phyloP scores from a whole-genome alignment of 1,140 invertebrate genomes.

The Nephotettix cincticeps region DNA sequence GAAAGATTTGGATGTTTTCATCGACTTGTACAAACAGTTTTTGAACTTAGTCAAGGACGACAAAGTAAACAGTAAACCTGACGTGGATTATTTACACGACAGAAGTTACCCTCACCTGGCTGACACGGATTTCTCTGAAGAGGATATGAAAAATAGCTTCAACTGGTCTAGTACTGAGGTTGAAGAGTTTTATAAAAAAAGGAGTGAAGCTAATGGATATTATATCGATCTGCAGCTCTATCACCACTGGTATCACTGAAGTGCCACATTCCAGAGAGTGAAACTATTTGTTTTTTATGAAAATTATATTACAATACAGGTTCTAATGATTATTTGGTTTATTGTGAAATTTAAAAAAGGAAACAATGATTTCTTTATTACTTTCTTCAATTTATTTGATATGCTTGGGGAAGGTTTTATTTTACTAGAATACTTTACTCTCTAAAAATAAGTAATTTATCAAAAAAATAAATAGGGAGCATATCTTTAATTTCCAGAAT shows the following conservation, averaged over 20 bases:
- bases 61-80: neutral
- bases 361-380: too few relatives aligned
- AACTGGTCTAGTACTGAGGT: neutral
- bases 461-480: too few relatives aligned
- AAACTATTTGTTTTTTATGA: too few relatives aligned
- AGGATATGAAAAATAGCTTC: conserved; percentile 1
- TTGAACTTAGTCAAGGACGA: neutral
- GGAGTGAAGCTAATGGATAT: neutral
- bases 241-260: neutral
- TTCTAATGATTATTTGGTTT: too few relatives aligned
- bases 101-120: neutral
- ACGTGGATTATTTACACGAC: neutral
- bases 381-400: too few relatives aligned
- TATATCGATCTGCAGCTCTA: neutral
- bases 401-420: too few relatives aligned
- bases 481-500: too few relatives aligned
- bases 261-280: too few relatives aligned
- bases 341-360: too few relatives aligned
- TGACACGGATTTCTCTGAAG: neutral
- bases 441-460: too few relatives aligned
- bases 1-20: neutral
- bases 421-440: too few relatives aligned
- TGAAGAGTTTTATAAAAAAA: neutral
- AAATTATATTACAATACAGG: too few relatives aligned
- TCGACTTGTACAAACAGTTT: neutral